Evolutionary conservation across 2,888 invertebrate genomes (phyloP).

Genomic region (Epicampocera succincta): DNA sequence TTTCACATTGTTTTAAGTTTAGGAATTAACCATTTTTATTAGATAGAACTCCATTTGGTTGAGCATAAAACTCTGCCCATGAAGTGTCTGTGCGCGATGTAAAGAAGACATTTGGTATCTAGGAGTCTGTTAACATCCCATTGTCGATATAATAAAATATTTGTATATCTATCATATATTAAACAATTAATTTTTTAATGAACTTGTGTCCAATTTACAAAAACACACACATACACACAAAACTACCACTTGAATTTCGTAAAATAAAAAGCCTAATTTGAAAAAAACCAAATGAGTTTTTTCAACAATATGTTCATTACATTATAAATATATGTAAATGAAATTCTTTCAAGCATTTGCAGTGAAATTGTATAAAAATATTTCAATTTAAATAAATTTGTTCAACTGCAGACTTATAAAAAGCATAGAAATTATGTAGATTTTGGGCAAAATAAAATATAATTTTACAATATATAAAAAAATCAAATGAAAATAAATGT

Average conservation of each 20-base stretch:
- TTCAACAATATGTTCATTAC: slow-evolving; percentile 40
- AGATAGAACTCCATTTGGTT: slow-evolving; percentile 20
- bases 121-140: slow-evolving; percentile 55
- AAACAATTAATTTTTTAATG: slow-evolving; percentile 34
- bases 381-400: slow-evolving; percentile 18
- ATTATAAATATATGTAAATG: slow-evolving; percentile 45
- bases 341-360: slow-evolving; percentile 62
- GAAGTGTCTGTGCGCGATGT: slow-evolving; percentile 6
- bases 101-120: slow-evolving; percentile 41
- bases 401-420: slow-evolving; percentile 60
- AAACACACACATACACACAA: not conserved
- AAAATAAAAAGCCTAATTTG: slow-evolving; percentile 38
- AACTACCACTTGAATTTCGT: slow-evolving; percentile 12
- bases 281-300: slow-evolving; percentile 39
- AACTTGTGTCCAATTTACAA: slow-evolving; percentile 53
- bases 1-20: slow-evolving; percentile 53
- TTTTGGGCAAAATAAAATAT: slow-evolving; percentile 25
- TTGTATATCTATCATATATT: slow-evolving; percentile 41
- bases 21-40: slow-evolving; percentile 32
- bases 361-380: slow-evolving; percentile 51
- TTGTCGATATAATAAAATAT: slow-evolving; percentile 52
- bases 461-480: slow-evolving; percentile 60
- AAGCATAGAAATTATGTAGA: slow-evolving; percentile 33
- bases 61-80: not conserved
- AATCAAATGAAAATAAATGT: slow-evolving; percentile 33